A percentile compares a stretch with the other conserved stretches of the same genome.
Conservation (phyloP, 2,797 vertebrate species). For the Luscinia megarhynchos region DNA sequence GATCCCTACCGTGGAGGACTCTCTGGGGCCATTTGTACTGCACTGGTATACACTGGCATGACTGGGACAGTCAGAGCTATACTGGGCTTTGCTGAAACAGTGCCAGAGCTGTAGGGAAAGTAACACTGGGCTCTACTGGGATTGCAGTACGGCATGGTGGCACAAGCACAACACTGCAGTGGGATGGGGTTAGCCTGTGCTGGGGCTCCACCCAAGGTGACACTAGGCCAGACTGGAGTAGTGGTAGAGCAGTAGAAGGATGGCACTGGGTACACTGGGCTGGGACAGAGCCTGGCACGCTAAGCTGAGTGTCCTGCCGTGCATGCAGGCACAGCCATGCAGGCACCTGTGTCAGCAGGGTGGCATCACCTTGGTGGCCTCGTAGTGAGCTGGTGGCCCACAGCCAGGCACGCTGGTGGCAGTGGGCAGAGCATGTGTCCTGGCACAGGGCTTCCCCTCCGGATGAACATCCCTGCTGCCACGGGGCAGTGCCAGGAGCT, state of each 20-base stretch:
- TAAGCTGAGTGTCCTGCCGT: neutral
- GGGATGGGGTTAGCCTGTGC: neutral
- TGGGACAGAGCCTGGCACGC: neutral
- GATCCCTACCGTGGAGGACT: fast-evolving
- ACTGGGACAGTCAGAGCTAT: neutral
- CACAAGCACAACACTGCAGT: fast-evolving
- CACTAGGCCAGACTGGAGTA: neutral
- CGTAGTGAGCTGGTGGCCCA: neutral
- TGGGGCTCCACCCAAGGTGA: neutral
- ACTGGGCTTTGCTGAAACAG: neutral
- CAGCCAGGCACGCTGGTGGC: neutral
- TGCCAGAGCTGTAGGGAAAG: neutral
- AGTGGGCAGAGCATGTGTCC: neutral
- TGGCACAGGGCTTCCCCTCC: constrained; percentile 29
- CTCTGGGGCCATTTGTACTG: neutral
- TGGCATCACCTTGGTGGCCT: neutral
- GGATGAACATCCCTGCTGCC: constrained; percentile 24
- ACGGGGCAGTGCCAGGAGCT: constrained; percentile 39
- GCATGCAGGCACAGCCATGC: fast-evolving
- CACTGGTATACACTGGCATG: neutral
- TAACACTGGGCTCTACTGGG: neutral
- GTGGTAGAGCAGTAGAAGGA: neutral
- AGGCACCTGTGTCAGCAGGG: neutral
- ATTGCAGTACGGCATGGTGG: neutral
- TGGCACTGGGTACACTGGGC: neutral